Evolutionary conservation across 2,113 vertebrate genomes (phyloP), one percentile per base, ranked within the genome.

Genomic region (Hiodon alosoides): DNA sequence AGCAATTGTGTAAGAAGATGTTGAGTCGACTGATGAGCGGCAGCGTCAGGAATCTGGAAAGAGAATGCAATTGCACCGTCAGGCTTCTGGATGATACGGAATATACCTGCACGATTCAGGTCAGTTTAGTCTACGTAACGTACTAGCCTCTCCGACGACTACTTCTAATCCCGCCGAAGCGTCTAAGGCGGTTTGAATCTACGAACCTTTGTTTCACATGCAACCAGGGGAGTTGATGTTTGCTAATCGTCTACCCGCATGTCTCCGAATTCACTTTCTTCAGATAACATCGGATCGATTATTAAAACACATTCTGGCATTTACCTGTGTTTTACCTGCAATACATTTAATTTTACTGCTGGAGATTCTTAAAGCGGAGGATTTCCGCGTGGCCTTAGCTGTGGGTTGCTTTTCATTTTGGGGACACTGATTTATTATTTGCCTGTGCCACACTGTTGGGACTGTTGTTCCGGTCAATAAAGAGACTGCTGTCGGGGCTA

Each of bases 31-130:
- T 96, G 82, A 92, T 94, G 94, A 98, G 95, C 89, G 94, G 95
- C 89, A 97, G 95, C 92, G 93, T 94, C 91, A 93, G 95, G 91
- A 97, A 89, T 91, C 94, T 98, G 83, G 96, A 97, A 78, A 91
- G 95, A 84, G 95, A 96, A 88, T 96, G 92, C 92, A 94, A 90
- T 91, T 98, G 96, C 90, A 98, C 95, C 73, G 95, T 98, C 82
- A 88, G 96, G 82, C 94, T 97, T 84, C 93, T 98, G 92, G 96
- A 98, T 84, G 96, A 98, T 87, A 93, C 95, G 90, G 96, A 98
- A 89, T 97, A 97, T 89, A 94, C 94, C 82, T 98, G 96, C 92
- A 97, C 90, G 86, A 92, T 98, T 84, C 95, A 96, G 94, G 95
- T 95, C 80, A 90, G 93, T 66, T 55, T 6, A 47, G 58, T 8